A percentile compares a stretch with the other conserved stretches of the same genome.
phyloP scores from a whole-genome alignment of 1,140 invertebrate genomes.

The Colletes gigas region DNA sequence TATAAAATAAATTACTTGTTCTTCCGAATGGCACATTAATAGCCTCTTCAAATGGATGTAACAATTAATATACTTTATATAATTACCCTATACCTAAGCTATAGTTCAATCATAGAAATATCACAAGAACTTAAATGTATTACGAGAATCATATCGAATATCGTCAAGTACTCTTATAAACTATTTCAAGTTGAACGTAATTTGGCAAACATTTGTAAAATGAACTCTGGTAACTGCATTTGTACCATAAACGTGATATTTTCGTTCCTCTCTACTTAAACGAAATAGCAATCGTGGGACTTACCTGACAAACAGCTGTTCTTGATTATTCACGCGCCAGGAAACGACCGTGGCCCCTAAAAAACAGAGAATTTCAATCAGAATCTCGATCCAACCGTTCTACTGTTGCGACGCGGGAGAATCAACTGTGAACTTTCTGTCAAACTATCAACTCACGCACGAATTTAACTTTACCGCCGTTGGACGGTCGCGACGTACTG shows the following conservation, averaged over 20 bases:
- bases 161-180: too few species aligned
- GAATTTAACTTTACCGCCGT: not conserved
- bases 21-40: too few species aligned
- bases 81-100: too few species aligned
- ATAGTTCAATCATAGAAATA: too few species aligned
- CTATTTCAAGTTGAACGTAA: too few species aligned
- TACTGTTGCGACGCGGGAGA: not conserved
- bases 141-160: too few species aligned
- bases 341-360: constrained; percentile 96
- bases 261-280: not conserved
- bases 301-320: constrained; percentile 96
- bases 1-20: too few species aligned
- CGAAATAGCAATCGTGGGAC: constrained; percentile 56
- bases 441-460: not conserved
- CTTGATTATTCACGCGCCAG: constrained; percentile 96
- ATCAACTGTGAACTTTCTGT: not conserved
- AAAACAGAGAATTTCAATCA: constrained; percentile 73
- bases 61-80: too few species aligned
- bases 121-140: too few species aligned
- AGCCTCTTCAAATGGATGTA: too few species aligned
- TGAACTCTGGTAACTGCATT: not conserved
- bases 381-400: not conserved
- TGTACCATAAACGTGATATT: not conserved
- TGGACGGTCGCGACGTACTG: not conserved
- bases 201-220: too few species aligned